Conservation (phyloP, 2,113 vertebrate genomes). For the Aplodontia rufa region DNA sequence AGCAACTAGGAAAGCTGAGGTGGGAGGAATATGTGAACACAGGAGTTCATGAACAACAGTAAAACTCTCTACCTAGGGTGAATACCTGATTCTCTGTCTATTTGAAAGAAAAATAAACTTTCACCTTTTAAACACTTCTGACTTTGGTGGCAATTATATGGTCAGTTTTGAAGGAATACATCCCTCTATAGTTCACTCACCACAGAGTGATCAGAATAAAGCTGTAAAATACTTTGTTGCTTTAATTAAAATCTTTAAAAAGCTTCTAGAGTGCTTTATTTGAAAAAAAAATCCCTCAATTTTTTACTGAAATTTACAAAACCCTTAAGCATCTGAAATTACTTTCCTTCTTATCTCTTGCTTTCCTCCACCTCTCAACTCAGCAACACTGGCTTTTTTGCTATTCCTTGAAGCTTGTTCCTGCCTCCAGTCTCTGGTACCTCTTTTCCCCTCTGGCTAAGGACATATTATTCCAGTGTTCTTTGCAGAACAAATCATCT, state of each 20-base stretch:
- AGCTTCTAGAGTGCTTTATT: not conserved
- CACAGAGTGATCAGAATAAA: not conserved
- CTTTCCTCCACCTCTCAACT: not conserved
- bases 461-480: not conserved
- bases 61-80: not conserved
- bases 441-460: not conserved
- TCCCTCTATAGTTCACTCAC: not conserved
- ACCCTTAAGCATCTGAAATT: not conserved
- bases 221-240: not conserved
- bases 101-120: not conserved
- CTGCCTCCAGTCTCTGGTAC: not conserved
- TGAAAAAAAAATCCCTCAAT: no score
- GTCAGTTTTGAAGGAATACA: not conserved
- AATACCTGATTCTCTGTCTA: not conserved
- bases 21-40: no score
- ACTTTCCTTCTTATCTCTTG: not conserved
- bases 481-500: not conserved
- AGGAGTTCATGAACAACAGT: not conserved
- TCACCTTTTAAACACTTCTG: not conserved
- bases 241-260: not conserved
- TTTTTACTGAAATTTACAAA: not conserved
- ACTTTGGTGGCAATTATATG: not conserved
- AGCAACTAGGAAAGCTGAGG: no score
- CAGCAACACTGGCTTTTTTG: not conserved
- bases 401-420: not conserved